phyloP scores from a whole-genome alignment of 2,888 invertebrate genomes.

The Scelioninae gen. 2 region DNA sequence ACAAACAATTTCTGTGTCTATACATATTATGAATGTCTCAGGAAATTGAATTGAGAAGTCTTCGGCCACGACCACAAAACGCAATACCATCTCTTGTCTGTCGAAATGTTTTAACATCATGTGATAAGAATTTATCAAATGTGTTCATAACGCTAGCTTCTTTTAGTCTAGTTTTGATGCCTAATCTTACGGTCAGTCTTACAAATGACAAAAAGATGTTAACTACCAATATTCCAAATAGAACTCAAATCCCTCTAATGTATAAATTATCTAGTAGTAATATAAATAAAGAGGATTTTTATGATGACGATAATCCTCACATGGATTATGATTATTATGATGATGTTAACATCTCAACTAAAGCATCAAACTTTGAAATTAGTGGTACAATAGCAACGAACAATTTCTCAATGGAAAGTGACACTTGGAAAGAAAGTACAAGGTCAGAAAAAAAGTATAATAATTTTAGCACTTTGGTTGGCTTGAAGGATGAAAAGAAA shows the following conservation, averaged over 20 bases:
- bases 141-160: constrained; percentile 73
- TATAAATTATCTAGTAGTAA: constrained; percentile 1
- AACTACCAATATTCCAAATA: constrained; percentile 37
- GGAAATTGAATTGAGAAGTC: constrained; percentile 52
- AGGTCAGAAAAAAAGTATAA: too few species aligned
- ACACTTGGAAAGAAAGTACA: background rate
- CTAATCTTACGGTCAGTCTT: constrained; percentile 52
- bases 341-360: constrained; percentile 34
- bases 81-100: constrained; percentile 60
- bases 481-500: constrained; percentile 16
- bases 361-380: background rate
- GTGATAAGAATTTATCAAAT: constrained; percentile 67
- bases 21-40: too few species aligned
- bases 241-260: constrained; percentile 18
- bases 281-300: constrained; percentile 7
- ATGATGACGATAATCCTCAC: constrained; percentile 61
- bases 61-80: constrained; percentile 43
- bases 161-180: constrained; percentile 73
- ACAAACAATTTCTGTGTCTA: too few species aligned
- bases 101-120: constrained; percentile 66
- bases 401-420: background rate
- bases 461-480: too few species aligned
- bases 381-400: constrained; percentile 3
- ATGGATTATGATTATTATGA: constrained; percentile 63
- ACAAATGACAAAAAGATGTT: background rate